Evolutionary conservation across 2,113 vertebrate species (phyloP).

Genomic region (Anser cygnoides): DNA sequence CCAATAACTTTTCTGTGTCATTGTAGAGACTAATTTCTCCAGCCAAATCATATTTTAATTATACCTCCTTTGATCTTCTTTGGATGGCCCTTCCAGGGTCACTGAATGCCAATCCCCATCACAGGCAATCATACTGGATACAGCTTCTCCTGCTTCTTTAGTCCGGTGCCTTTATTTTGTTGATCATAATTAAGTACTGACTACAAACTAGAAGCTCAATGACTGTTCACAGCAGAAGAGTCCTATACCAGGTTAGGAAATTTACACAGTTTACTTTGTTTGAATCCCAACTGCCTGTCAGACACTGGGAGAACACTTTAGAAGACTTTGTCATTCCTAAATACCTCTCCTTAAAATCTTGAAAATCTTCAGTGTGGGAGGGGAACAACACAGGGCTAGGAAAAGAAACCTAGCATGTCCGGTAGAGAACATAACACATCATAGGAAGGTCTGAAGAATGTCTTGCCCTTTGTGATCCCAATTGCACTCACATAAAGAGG

Average conservation of each 20-base stretch:
- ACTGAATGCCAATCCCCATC: background rate
- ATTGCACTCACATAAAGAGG: background rate
- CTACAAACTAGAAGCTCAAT: background rate
- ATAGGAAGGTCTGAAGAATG: background rate
- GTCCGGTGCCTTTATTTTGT: background rate
- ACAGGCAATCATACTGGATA: background rate
- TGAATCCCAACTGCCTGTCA: background rate
- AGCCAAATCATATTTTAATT: background rate
- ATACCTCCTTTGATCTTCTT: background rate
- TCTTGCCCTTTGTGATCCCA: background rate
- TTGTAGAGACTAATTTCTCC: background rate
- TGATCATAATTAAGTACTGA: background rate
- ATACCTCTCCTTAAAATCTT: accelerated
- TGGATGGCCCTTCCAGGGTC: background rate
- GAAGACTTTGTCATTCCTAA: background rate
- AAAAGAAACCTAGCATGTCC: accelerated
- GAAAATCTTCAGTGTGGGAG: background rate
- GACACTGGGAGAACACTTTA: background rate
- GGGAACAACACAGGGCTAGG: accelerated
- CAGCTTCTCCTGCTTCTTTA: background rate
- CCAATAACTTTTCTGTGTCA: background rate
- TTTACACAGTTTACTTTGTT: background rate
- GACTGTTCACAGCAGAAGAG: background rate
- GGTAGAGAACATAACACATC: background rate
- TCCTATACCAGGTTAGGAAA: too few relatives aligned